Percentiles rank a stretch among this genome's conserved stretches.
These are phyloP conservation scores for Delichon dasypus DNA, from an alignment of 2,797 vertebrate species.

Conservation along the genomic window DNA sequence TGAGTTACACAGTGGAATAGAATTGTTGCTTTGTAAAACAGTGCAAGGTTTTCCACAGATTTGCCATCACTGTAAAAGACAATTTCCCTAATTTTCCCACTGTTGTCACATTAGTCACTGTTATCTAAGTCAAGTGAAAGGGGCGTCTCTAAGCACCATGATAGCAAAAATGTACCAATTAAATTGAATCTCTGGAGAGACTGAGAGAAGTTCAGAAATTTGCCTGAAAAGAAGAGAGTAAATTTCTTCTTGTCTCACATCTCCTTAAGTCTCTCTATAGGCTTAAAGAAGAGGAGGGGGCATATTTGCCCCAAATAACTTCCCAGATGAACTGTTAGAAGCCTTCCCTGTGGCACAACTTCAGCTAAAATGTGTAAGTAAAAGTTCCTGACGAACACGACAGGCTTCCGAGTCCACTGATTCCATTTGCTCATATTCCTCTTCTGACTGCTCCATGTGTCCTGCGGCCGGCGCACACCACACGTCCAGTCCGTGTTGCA, in stretches of 20 bases:
- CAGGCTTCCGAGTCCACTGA: slow-evolving; percentile 86
- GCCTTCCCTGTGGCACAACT: neutral
- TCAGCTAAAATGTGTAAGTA: slow-evolving; percentile 88
- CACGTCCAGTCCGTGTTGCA: slow-evolving; percentile 89
- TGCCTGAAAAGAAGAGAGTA: neutral
- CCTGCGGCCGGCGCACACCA: slow-evolving; percentile 85
- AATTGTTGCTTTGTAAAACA: neutral
- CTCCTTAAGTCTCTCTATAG: neutral
- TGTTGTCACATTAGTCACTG: neutral
- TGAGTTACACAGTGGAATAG: neutral
- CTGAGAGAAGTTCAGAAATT: neutral
- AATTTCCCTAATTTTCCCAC: neutral
- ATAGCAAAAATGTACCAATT: neutral
- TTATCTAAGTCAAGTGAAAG: neutral
- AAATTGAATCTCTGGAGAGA: neutral
- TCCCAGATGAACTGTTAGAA: neutral
- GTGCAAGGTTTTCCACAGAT: neutral
- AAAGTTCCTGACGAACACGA: slow-evolving; percentile 82
- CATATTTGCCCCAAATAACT: neutral
- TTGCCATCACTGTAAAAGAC: neutral
- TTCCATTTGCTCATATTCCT: slow-evolving; percentile 81
- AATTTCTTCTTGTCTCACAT: neutral
- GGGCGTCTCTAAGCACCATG: neutral
- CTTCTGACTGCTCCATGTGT: slow-evolving; percentile 83
- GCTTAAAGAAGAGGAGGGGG: neutral